These are phyloP conservation scores for Hiodon tergisus DNA, from an alignment of 2,113 vertebrate genomes.

Conservation along the genomic window DNA sequence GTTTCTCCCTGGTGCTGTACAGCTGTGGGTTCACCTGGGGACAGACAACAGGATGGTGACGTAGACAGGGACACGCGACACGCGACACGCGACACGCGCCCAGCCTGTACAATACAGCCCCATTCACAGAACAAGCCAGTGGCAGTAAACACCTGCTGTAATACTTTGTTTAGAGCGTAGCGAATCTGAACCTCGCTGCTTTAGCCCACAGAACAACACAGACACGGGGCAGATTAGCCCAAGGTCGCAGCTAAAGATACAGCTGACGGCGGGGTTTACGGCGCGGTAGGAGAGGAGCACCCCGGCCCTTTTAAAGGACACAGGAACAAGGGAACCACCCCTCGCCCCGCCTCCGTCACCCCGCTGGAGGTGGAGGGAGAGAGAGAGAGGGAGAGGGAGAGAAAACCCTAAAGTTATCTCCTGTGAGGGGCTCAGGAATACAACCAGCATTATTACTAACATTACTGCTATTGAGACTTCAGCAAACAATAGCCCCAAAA, in stretches of 20 bases:
- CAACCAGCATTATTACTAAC: too few relatives aligned
- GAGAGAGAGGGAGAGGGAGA: too few relatives aligned
- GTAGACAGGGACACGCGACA: background rate
- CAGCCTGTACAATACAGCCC: background rate
- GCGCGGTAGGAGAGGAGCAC: background rate
- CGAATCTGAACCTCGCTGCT: background rate
- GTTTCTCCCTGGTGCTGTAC: conserved; percentile 86
- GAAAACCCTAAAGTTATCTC: too few relatives aligned
- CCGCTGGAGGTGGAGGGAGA: too few relatives aligned
- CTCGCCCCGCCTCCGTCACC: too few relatives aligned
- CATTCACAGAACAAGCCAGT: background rate
- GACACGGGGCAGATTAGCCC: background rate
- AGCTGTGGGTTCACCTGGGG: conserved; percentile 89
- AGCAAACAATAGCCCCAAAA: too few relatives aligned
- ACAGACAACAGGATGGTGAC: background rate
- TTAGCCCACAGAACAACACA: background rate
- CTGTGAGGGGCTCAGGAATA: too few relatives aligned
- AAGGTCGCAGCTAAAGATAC: background rate
- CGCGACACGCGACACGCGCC: too few relatives aligned
- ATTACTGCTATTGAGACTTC: too few relatives aligned
- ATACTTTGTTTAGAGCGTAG: background rate
- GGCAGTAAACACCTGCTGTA: background rate
- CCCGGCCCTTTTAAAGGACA: too few relatives aligned
- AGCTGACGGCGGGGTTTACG: too few relatives aligned
- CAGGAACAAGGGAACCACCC: too few relatives aligned